These are phyloP conservation scores for Varroa destructor DNA, from an alignment of 1,140 invertebrate species.

Conservation along the genomic window DNA sequence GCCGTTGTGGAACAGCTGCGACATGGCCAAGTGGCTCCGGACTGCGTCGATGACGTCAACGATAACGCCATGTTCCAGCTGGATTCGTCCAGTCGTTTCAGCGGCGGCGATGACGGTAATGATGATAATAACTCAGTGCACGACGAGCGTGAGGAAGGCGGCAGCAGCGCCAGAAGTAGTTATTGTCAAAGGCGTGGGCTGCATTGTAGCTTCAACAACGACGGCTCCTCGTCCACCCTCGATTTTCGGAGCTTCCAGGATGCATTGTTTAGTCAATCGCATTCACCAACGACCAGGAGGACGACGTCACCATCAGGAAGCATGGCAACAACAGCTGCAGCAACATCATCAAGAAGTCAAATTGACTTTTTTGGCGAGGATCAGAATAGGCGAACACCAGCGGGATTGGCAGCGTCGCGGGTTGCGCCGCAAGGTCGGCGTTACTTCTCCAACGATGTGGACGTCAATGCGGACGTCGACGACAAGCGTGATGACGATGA, in stretches of 20 bases:
- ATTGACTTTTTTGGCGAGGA: no score
- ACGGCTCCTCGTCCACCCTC: slow-evolving; percentile 15
- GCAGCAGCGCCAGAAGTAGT: neutral
- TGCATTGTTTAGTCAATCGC: slow-evolving; percentile 3
- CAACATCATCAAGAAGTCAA: no score
- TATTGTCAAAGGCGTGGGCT: no score
- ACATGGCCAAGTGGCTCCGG: slow-evolving; percentile 3
- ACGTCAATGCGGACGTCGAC: no score
- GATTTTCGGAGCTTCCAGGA: slow-evolving; percentile 23
- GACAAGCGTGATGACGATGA: no score
- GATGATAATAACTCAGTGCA: neutral
- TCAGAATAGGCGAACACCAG: no score
- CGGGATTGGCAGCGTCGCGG: no score
- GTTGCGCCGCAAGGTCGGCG: neutral
- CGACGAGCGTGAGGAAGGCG: neutral
- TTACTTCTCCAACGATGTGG: neutral
- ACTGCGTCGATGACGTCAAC: slow-evolving; percentile 21
- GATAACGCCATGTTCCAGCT: slow-evolving; percentile 24
- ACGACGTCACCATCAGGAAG: no score
- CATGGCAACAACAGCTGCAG: no score
- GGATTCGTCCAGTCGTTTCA: neutral
- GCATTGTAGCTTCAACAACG: neutral
- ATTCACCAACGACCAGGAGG: no score
- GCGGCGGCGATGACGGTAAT: no score
- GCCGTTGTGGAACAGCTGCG: neutral